A percentile compares a stretch with the other conserved stretches of the same genome.
phyloP scores from a whole-genome alignment of 2,797 vertebrate species.

The Chaetodon trifasciatus region DNA sequence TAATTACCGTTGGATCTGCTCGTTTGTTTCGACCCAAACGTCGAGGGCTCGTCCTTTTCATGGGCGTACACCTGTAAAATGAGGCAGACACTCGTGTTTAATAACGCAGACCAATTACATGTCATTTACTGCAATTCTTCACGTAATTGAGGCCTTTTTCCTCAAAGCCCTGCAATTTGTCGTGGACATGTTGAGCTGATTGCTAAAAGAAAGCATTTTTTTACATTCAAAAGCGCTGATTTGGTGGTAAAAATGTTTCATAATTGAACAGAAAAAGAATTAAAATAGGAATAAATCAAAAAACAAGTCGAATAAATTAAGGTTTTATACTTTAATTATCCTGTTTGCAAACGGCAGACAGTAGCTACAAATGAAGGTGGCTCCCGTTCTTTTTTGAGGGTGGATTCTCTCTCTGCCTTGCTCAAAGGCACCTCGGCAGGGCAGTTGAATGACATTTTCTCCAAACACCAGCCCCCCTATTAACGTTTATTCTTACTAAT shows the following conservation, averaged over 20 bases:
- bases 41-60: constrained; percentile 83
- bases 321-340: neutral
- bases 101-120: constrained; percentile 74
- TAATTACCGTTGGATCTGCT: constrained; percentile 87
- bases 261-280: neutral
- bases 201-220: neutral
- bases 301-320: neutral
- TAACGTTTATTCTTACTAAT: neutral
- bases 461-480: neutral
- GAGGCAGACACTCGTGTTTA: constrained; percentile 69
- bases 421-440: neutral
- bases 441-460: neutral
- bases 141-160: constrained; percentile 46
- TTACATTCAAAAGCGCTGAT: neutral
- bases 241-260: neutral
- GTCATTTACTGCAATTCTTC: constrained; percentile 66
- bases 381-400: neutral
- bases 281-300: neutral
- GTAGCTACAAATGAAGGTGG: neutral
- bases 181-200: neutral
- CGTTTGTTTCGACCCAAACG: constrained; percentile 84
- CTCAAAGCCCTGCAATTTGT: constrained; percentile 22
- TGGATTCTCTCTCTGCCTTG: neutral
- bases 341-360: neutral
- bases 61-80: constrained; percentile 88